phyloP scores from a whole-genome alignment of 2,113 vertebrate genomes.

The Entosphenus tridentatus region DNA sequence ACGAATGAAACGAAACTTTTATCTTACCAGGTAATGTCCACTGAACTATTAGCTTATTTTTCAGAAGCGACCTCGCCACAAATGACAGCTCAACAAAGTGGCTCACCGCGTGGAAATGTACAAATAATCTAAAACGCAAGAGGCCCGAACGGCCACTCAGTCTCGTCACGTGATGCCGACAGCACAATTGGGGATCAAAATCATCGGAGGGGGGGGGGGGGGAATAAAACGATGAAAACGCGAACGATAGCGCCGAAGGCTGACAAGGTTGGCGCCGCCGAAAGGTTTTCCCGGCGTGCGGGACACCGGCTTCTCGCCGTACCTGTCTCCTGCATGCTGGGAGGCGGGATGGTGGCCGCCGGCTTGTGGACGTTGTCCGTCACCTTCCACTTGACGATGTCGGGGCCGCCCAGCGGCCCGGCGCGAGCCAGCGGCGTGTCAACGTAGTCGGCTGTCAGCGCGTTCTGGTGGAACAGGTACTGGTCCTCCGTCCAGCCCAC shows the following conservation, averaged over 20 bases:
- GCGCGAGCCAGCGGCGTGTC: conserved; percentile 66
- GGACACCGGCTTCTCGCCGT: neutral
- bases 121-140: too few relatives aligned
- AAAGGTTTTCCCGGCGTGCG: too few relatives aligned
- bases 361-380: conserved; percentile 61
- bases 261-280: neutral
- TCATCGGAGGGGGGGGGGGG: neutral
- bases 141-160: too few relatives aligned
- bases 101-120: too few relatives aligned
- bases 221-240: neutral
- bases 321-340: neutral
- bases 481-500: conserved; percentile 89
- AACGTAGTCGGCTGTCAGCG: conserved; percentile 55
- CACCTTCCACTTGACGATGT: conserved; percentile 67
- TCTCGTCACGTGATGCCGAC: too few relatives aligned
- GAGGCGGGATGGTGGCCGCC: conserved; percentile 16
- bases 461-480: conserved; percentile 60
- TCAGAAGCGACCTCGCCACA: too few relatives aligned
- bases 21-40: too few relatives aligned
- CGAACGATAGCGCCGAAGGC: neutral
- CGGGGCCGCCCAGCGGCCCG: conserved; percentile 47
- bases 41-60: too few relatives aligned
- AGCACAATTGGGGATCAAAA: too few relatives aligned
- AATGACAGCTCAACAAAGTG: too few relatives aligned
- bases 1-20: too few relatives aligned